Evolutionary conservation across 2,888 invertebrate genomes (phyloP).

Genomic region (Andrena minutula): DNA sequence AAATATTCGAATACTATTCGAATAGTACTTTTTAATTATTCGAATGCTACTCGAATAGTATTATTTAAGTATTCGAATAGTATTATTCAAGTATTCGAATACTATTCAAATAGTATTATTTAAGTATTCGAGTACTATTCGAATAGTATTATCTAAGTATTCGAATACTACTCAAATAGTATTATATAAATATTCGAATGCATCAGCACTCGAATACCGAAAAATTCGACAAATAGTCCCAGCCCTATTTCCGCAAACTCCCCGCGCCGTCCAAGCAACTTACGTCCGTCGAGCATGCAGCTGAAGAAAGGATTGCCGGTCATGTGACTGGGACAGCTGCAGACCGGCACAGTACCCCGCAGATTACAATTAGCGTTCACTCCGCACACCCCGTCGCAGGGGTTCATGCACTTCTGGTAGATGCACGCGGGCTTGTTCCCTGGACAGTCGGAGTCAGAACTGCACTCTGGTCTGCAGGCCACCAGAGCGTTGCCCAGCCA

Average conservation of each 20-base stretch:
- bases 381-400: conserved; percentile 93
- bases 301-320: conserved; percentile 94
- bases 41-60: no score
- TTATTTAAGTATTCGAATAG: no score
- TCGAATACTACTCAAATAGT: no score
- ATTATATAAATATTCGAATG: no score
- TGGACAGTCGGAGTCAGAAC: conserved; percentile 92
- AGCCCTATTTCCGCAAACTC: neutral
- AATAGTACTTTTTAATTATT: no score
- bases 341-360: conserved; percentile 92
- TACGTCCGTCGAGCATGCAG: conserved; percentile 92
- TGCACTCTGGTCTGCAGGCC: conserved; percentile 93
- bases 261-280: conserved; percentile 1
- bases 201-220: no score
- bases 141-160: no score
- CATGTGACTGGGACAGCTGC: conserved; percentile 94
- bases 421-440: conserved; percentile 91
- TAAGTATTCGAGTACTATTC: no score
- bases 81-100: no score
- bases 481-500: conserved; percentile 92
- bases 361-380: conserved; percentile 92
- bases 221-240: no score
- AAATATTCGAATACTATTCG: no score
- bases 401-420: conserved; percentile 93
- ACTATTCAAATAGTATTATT: no score